A percentile compares a stretch with the other conserved stretches of the same genome.
phyloP scores from a whole-genome alignment of 2,113 vertebrate genomes.

The Tragelaphus buxtoni region DNA sequence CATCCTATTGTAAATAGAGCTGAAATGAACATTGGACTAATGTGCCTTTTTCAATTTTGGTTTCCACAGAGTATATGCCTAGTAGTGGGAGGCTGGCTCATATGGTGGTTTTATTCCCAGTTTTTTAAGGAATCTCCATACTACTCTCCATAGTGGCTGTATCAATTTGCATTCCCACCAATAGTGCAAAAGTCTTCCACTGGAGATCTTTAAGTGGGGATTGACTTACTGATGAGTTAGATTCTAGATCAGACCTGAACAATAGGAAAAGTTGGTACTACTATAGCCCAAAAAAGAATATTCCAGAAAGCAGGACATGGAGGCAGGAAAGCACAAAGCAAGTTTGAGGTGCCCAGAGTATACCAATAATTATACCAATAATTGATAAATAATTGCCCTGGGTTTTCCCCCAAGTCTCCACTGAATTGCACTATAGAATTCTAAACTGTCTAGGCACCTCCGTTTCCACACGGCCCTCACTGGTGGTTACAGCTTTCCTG shows the following conservation, averaged over 20 bases:
- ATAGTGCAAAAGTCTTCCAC: not conserved
- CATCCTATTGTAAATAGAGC: not conserved
- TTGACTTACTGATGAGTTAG: not conserved
- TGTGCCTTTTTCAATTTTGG: not conserved
- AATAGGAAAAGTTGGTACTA: not conserved
- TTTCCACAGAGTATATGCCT: not conserved
- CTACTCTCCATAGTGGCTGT: not conserved
- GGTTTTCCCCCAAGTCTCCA: not conserved
- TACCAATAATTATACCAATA: not conserved
- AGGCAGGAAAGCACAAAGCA: not conserved
- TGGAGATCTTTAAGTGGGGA: not conserved
- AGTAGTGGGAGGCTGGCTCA: not conserved
- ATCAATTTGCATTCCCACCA: not conserved
- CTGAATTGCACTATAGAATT: not conserved
- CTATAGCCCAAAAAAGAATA: not conserved
- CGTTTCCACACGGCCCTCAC: not conserved
- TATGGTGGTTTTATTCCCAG: not conserved
- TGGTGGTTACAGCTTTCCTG: not conserved
- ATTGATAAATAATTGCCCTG: not conserved
- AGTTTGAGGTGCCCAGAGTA: not conserved
- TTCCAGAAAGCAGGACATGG: not conserved
- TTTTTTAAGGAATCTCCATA: not conserved
- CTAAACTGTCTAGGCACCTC: not conserved
- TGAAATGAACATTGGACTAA: not conserved
- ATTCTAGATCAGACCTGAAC: not conserved